Base-by-base conservation (phyloP, 2,113 vertebrate species). In the Nyctereutes procyonoides region DNA sequence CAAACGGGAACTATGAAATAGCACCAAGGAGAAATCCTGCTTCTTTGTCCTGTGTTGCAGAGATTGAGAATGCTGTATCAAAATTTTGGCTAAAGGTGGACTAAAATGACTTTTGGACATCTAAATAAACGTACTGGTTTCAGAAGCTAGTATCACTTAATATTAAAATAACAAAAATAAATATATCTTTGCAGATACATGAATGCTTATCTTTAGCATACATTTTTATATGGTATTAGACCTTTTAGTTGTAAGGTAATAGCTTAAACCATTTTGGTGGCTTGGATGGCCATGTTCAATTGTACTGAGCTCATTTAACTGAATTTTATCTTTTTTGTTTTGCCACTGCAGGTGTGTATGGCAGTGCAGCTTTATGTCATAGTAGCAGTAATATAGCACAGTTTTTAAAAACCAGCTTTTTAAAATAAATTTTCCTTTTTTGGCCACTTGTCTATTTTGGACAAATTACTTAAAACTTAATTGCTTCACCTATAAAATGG, bases 131-230 rank as follows among this genome's bases (percentile, higher is more conserved):
- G 93, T 62, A 73, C 76, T 10, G 26, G 1, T 92, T 63, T 85
- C n/a, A 96, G 63, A 82, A 98, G 69, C 24, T 96, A 96, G 43
- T 74, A 83, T 22, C 62, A n/a, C 83, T 97, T 11, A 93, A 96
- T 97, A 89, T 60, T 90, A 93, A 84, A 97, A 98, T 96, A 60
- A 2, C 38, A 95, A 56, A 15, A 55, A 51, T 30, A 30, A 96
- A 43, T 96, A 83, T 96, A 19, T 97, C 94, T 71, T 95, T 92
- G 92, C 60, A 85, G 48, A 95, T 90, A 58, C 77, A 60, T 96
- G 53, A 84, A 83, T 24, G 87, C 5, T 93, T 88, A 96, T 63
- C 81, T 93, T 12, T 30, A 82, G 48, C 62, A 97, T 32, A 92
- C 22, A 73, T 26, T 92, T 71, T 73, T 32, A 24, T 83, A 53